Evolutionary conservation across 2,113 vertebrate genomes (phyloP), one percentile per base, ranked within the genome.

Genomic region (Etheostoma spectabile): DNA sequence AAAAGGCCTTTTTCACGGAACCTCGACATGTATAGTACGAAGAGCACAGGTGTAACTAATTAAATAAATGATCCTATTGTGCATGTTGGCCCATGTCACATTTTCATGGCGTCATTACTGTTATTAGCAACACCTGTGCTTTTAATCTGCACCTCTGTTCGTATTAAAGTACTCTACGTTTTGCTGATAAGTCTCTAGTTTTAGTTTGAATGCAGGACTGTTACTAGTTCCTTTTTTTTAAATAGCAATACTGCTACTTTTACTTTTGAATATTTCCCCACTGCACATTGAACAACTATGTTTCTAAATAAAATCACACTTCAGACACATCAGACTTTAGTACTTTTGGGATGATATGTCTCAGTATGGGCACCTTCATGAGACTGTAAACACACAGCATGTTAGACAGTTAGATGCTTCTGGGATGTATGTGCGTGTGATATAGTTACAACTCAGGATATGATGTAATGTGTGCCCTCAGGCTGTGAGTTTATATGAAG

Each of bases 401-500:
- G 14, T 67, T 16, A 66, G 27, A 27, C 27, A 15, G 33, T 7
- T 15, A 14, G 64, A 51, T 35, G 19, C 19, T 19, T 38, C 69
- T 51, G 3, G 56, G 49, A 13, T 38, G n/a, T 63, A 12, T 66
- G 35, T 35, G 18, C 2, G 18, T 62, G 45, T 24, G 35, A 63
- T 48, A 24, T n/a, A 38, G 51, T 14, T 48, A 38, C 59, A 52
- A 22, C 55, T 60, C 11, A 59, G 42, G 62, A 59, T 61, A 19
- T 75, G 33, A 67, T 71, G 27, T 75, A 60, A 78, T 57, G 21
- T 53, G 48, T 53, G 48, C 42, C 30, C 59, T 30, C 16, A 42
- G 21, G 61, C 66, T 49, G 49, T 52, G 77, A 82, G 51, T 74
- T 52, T 45, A 67, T 72, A 74, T 71, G 69, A 59, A 62, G 10